Percentiles rank a stretch among this genome's conserved stretches.
These are phyloP conservation scores for Myotis brandtii DNA, from an alignment of 2,113 vertebrate genomes.

Conservation along the genomic window DNA sequence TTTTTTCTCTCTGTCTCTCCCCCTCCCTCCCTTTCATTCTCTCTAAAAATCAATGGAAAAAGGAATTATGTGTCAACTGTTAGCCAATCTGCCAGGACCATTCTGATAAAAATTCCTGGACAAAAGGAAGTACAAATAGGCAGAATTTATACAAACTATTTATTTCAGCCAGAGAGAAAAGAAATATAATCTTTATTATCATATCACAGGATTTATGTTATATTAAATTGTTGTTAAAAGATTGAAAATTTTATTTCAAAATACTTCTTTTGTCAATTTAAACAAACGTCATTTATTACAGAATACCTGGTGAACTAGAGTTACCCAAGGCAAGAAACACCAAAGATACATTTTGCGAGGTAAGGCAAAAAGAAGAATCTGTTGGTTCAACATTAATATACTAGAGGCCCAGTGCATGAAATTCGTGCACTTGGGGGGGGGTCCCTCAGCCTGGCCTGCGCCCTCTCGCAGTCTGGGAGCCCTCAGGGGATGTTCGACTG, in stretches of 20 bases:
- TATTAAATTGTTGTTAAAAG: constrained; percentile 13
- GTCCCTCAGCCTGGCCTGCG: too few species aligned
- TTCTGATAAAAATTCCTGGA: background rate
- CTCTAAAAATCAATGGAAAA: too few species aligned
- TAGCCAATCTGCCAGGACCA: background rate
- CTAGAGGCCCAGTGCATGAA: too few species aligned
- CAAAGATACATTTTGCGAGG: background rate
- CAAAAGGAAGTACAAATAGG: background rate
- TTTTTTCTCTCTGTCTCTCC: too few species aligned
- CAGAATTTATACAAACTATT: background rate
- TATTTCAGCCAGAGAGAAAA: constrained; percentile 7
- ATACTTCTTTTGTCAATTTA: background rate
- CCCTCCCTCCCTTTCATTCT: too few species aligned
- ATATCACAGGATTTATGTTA: constrained; percentile 20
- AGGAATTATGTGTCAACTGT: background rate
- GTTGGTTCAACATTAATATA: background rate
- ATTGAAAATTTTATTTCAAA: background rate
- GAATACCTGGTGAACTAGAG: background rate
- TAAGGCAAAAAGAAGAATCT: background rate
- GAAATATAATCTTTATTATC: background rate
- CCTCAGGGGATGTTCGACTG: too few species aligned
- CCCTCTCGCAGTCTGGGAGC: too few species aligned
- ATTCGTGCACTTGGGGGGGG: too few species aligned
- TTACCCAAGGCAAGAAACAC: background rate
- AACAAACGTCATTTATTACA: background rate